Percentiles rank a stretch among this genome's conserved stretches.
Conservation (phyloP, 2,888 invertebrate species). For the Heliconius aoede region DNA sequence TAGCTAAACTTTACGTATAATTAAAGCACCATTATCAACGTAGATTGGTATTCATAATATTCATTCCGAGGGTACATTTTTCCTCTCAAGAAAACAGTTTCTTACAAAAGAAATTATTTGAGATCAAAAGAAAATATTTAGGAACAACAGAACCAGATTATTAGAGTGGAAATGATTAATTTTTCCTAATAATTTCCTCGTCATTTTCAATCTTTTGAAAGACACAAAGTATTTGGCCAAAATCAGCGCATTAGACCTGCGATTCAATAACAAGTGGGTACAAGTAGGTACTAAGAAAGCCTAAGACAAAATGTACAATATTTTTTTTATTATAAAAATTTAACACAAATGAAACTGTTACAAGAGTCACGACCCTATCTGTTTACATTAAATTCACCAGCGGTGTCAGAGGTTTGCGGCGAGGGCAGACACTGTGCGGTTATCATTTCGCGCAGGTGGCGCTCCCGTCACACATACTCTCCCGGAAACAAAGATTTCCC, state of each 20-base stretch:
- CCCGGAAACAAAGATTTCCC: slow-evolving; percentile 74
- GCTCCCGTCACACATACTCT: slow-evolving; percentile 66
- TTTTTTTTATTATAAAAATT: neutral
- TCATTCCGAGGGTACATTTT: slow-evolving; percentile 1
- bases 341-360: neutral
- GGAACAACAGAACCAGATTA: slow-evolving; percentile 54
- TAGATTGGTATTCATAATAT: slow-evolving; percentile 18
- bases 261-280: slow-evolving; percentile 67
- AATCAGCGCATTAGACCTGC: slow-evolving; percentile 77
- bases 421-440: slow-evolving; percentile 54
- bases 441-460: slow-evolving; percentile 60
- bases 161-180: slow-evolving; percentile 80
- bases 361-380: neutral
- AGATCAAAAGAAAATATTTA: slow-evolving; percentile 17
- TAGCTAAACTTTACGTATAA: neutral
- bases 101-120: slow-evolving; percentile 17
- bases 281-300: neutral
- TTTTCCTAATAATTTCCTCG: slow-evolving; percentile 81
- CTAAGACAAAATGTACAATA: neutral
- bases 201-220: slow-evolving; percentile 80
- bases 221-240: slow-evolving; percentile 79
- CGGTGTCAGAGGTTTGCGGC: slow-evolving; percentile 44
- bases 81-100: slow-evolving; percentile 9
- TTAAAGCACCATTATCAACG: slow-evolving; percentile 3
- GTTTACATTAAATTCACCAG: slow-evolving; percentile 20